These are phyloP conservation scores for Bos taurus DNA, from an alignment of 2,113 vertebrate species.

Conservation along the genomic window ARS-UCD2.0 NC_037335.1:63664001-63664500, in stretches of 20 bases:
- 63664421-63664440: slow-evolving; percentile 31
- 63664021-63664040: slow-evolving; percentile 3
- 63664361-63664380: slow-evolving; percentile 22
- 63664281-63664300: slow-evolving; percentile 44
- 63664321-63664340: not conserved
- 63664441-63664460: not conserved
- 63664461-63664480: not conserved
- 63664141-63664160: slow-evolving; percentile 24
- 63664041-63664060: not conserved
- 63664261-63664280: slow-evolving; percentile 46
- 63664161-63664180: not conserved
- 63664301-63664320: not conserved
- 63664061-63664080: not conserved
- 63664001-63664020: not conserved
- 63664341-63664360: not conserved
- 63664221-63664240: slow-evolving; percentile 17
- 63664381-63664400: slow-evolving; percentile 36
- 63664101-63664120: not conserved
- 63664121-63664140: not conserved
- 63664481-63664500: not conserved
- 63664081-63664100: not conserved
- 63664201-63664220: not conserved
- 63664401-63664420: slow-evolving; percentile 22
- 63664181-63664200: not conserved
- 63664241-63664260: slow-evolving; percentile 24